A percentile compares a stretch with the other conserved stretches of the same genome.
Conservation (phyloP, 2,888 invertebrate genomes). For the Agriopis marginaria region DNA sequence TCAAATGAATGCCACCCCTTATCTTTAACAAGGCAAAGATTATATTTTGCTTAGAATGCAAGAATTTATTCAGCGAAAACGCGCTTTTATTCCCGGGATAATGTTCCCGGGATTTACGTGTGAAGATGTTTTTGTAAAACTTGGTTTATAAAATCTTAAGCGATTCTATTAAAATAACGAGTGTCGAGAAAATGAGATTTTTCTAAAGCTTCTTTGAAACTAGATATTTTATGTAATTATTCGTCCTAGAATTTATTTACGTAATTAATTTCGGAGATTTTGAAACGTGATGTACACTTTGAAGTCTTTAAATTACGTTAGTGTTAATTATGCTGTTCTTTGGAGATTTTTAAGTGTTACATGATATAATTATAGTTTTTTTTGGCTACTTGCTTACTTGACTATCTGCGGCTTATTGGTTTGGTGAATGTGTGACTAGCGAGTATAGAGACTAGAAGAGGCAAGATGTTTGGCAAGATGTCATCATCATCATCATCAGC, state of each 20-base stretch:
- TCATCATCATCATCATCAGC: too few relatives aligned
- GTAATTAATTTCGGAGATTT: background rate
- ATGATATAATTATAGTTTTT: too few relatives aligned
- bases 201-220: background rate
- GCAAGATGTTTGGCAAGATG: too few relatives aligned
- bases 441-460: too few relatives aligned
- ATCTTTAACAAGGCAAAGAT: slow-evolving; percentile 63
- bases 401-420: too few relatives aligned
- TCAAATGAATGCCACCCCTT: slow-evolving; percentile 65
- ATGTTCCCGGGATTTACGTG: slow-evolving; percentile 48
- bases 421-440: too few relatives aligned
- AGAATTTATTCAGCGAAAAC: slow-evolving; percentile 60
- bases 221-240: slow-evolving; percentile 6
- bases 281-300: slow-evolving; percentile 5
- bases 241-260: background rate
- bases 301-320: background rate
- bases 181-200: slow-evolving; percentile 14
- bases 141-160: slow-evolving; percentile 13
- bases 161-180: slow-evolving; percentile 14
- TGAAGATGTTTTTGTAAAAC: slow-evolving; percentile 38
- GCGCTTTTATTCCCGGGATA: slow-evolving; percentile 39
- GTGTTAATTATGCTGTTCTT: background rate
- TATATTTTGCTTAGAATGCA: slow-evolving; percentile 63
- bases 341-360: background rate
- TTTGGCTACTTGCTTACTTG: too few relatives aligned